phyloP scores from a whole-genome alignment of 2,888 invertebrate species.

The Rhodophaea formosa region DNA sequence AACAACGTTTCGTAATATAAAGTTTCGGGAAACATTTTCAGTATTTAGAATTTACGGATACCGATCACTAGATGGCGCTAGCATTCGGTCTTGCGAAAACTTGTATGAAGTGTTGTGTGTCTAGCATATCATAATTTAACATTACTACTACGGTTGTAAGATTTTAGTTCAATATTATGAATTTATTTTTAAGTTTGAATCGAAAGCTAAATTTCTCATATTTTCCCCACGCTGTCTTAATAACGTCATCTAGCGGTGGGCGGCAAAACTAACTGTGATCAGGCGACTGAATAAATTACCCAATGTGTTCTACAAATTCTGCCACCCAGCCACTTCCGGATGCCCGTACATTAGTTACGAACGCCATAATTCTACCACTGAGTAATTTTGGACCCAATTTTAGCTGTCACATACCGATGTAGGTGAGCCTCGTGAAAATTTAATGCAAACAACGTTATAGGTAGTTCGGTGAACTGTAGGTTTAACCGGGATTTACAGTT shows the following conservation, averaged over 20 bases:
- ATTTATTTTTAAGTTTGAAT: neutral
- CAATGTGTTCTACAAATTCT: conserved; percentile 39
- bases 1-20: no score
- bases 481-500: neutral
- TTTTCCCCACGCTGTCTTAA: neutral
- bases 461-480: neutral
- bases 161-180: neutral
- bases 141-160: no score
- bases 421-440: conserved; percentile 43
- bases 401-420: conserved; percentile 35
- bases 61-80: no score
- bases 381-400: conserved; percentile 49
- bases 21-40: no score
- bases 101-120: no score
- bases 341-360: conserved; percentile 45
- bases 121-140: no score
- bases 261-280: conserved; percentile 33
- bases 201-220: neutral
- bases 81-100: no score
- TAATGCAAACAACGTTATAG: conserved; percentile 34
- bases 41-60: no score
- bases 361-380: conserved; percentile 42
- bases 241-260: conserved; percentile 55
- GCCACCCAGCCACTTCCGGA: conserved; percentile 45
- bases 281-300: conserved; percentile 38